Evolutionary conservation across 2,797 vertebrate genomes (phyloP), one percentile per base, ranked within the genome.

Genomic region (Tadarida brasiliensis): DNA sequence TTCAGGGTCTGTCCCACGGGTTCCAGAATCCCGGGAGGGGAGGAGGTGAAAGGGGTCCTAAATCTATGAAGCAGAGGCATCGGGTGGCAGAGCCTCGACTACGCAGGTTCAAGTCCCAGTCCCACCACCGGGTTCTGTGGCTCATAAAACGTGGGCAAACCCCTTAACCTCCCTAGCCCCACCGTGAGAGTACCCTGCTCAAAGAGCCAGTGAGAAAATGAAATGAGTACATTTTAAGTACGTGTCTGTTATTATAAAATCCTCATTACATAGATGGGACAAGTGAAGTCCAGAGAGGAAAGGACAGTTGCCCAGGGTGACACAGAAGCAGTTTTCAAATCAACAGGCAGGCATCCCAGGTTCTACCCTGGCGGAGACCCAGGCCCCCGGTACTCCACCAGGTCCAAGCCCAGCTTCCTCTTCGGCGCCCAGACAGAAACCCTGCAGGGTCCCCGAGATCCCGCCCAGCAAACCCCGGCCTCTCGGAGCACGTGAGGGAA

Each of bases 21-120:
- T 80, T 77, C 59, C 61, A 88, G 86, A 92, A 67, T 54, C 61
- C 61, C 67, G 67, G 82, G 67, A 90, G 30, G 85, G 68, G 20
- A 56, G 11, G 8, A n/a, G 17, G 11, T 20, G 16, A 30, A 59
- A 49, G 56, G 30, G 49, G 17, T 39, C 39, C 83, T 73, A 56
- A 77, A 35, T 26, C 68, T 68, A 28, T 30, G 24, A n/a, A 49
- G 20, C 5, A 59, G n/a, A 24, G 35, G 24, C 15, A 4, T 1
- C 14, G 16, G 30, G 3, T 10, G 15, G 22, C 44, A 39, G 35
- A 80, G 67, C 61, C 76, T 63, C 3, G 26, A 39, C 47, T 5
- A 30, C 56, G 20, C 49, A 74, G 19, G 28, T n/a, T 67, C 74
- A 30, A 39, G 33, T 24, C 26, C 74, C 1, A 1, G 1, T 17